Evolutionary conservation across 2,113 vertebrate genomes (phyloP).

Genomic region (Cyprinodon tularosa): DNA sequence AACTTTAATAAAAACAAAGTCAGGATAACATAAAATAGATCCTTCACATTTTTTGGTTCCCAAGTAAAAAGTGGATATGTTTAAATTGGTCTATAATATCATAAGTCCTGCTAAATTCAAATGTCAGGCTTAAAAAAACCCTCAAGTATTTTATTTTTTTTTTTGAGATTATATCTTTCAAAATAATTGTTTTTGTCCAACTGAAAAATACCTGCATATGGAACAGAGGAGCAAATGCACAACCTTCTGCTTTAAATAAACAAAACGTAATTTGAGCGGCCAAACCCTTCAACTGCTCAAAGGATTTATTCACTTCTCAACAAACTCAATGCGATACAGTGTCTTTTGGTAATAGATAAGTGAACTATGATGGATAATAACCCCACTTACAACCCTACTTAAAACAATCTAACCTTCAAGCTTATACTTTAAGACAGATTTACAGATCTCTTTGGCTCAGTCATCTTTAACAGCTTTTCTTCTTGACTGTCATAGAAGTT

Average conservation of each 20-base stretch:
- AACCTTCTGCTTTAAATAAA: background rate
- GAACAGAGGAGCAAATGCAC: background rate
- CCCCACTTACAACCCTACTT: background rate
- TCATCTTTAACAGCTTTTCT: constrained; percentile 17
- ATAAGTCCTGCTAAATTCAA: background rate
- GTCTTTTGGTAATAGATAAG: background rate
- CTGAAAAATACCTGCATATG: background rate
- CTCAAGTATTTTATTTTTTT: no score
- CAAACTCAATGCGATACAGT: background rate
- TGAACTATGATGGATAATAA: background rate
- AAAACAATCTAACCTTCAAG: background rate
- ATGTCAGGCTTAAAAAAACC: background rate
- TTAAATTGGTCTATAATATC: background rate
- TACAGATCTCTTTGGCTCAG: background rate
- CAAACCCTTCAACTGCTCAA: background rate
- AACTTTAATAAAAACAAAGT: no score
- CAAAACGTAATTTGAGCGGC: no score
- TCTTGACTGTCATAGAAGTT: constrained; percentile 11
- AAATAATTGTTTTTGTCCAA: background rate
- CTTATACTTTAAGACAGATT: background rate
- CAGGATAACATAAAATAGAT: background rate
- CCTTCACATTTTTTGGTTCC: background rate
- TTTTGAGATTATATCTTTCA: background rate
- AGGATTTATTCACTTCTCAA: background rate
- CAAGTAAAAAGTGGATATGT: background rate